phyloP scores from a whole-genome alignment of 2,113 vertebrate species.

The Carettochelys insculpta region DNA sequence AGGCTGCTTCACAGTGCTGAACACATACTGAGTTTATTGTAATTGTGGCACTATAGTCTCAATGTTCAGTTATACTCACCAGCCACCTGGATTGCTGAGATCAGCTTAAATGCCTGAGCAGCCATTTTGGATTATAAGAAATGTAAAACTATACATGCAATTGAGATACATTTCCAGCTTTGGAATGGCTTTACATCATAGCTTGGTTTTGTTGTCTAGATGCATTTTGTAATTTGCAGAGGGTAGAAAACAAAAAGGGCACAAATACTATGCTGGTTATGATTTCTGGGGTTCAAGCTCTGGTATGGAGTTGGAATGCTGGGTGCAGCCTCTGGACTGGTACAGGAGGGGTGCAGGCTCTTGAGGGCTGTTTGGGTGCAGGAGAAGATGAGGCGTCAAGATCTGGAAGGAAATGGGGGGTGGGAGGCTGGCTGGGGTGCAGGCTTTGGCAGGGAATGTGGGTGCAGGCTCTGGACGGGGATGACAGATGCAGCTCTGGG shows the following conservation, averaged over 20 bases:
- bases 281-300: too few relatives aligned
- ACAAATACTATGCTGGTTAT: not conserved
- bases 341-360: too few relatives aligned
- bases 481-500: too few relatives aligned
- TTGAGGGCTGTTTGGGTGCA: too few relatives aligned
- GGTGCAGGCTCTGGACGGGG: too few relatives aligned
- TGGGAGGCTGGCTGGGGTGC: too few relatives aligned
- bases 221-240: not conserved
- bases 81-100: not conserved
- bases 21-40: rapidly evolving
- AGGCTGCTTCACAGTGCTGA: not conserved
- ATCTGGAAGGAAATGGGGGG: too few relatives aligned
- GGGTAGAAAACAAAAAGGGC: rapidly evolving
- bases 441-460: too few relatives aligned
- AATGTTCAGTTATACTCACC: not conserved
- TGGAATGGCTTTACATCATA: not conserved
- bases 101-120: not conserved
- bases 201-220: not conserved
- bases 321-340: too few relatives aligned
- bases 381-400: too few relatives aligned
- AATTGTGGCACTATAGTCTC: not conserved
- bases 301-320: too few relatives aligned
- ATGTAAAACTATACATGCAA: not conserved
- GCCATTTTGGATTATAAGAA: not conserved
- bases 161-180: not conserved